Base-by-base conservation (phyloP, 2,797 vertebrate species). In the Danio tinwini region DNA sequence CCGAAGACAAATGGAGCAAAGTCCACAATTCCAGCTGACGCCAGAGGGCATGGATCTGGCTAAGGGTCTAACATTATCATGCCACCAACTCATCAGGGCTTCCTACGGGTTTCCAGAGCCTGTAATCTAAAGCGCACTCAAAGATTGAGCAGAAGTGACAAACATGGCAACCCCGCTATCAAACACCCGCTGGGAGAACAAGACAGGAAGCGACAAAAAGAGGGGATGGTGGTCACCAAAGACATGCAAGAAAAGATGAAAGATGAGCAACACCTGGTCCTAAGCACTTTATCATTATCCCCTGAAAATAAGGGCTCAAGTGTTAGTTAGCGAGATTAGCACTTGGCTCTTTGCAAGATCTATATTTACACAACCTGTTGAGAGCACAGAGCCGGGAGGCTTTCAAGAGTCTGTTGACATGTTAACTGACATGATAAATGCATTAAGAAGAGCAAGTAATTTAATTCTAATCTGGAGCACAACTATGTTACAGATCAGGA, bases 81-180 rank as follows among this genome's bases (percentile, higher is more conserved):
- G 69, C 21, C 77, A 80, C 19, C 0, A 49, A 49, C 76, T 69
- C 73, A 53, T 77, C 68, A 52, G 68, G 40, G 17, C 39, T 52
- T 55, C 73, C 62, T 73, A 67, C 62, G 17, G 49, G 52, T 59
- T 64, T 76, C 61, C 16, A 44, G 47, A 56, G 72, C 50, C 65
- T 81, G 71, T 65, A 85, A 74, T 82, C 72, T 74, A 65, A 76
- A 62, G 42, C 10, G 40, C 49, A 59, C 70, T 53, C 53, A 61
- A 52, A 9, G 42, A 47, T 44, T 17, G 63, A 83, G 78, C 85
- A 85, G 83, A 83, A 85, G 83, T 83, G 67, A 79, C 71, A 81
- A 83, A 83, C 79, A 83, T 53, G 49, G 68, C 67, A 67, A 76
- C 58, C 67, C 64, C 40, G 68, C 80, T 82, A 81, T 81, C 63